Conservation (phyloP, 2,797 vertebrate genomes). For the Anguilla marmorata region DNA sequence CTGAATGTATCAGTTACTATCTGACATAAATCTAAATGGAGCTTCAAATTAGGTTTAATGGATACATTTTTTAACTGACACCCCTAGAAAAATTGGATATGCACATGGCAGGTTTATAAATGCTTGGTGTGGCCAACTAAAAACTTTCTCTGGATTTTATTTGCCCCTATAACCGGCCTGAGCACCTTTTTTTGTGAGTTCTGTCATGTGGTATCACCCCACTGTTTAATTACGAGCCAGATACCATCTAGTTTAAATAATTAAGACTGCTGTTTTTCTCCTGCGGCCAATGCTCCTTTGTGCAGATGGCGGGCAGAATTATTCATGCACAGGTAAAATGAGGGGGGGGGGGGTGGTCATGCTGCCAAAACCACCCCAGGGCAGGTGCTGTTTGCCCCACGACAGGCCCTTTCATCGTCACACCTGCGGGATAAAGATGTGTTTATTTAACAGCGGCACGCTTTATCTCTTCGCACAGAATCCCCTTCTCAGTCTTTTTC, state of each 20-base stretch:
- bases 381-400: slow-evolving; percentile 16
- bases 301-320: slow-evolving; percentile 84
- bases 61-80: neutral
- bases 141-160: neutral
- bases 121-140: neutral
- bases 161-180: neutral
- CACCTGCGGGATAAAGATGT: neutral
- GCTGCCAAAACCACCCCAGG: slow-evolving; percentile 24
- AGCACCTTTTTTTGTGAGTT: neutral
- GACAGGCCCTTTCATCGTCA: neutral
- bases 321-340: slow-evolving; percentile 76
- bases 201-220: slow-evolving; percentile 55
- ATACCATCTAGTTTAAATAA: slow-evolving; percentile 79
- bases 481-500: neutral
- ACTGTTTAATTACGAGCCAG: slow-evolving; percentile 69
- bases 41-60: neutral
- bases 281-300: slow-evolving; percentile 80
- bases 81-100: too few species aligned
- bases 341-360: neutral
- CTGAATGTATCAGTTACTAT: too few species aligned
- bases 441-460: neutral
- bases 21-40: neutral
- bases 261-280: slow-evolving; percentile 69
- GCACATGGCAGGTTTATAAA: neutral
- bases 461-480: neutral